Conservation (phyloP, 2,888 invertebrate species). For the Pristionchus arcanus region DNA sequence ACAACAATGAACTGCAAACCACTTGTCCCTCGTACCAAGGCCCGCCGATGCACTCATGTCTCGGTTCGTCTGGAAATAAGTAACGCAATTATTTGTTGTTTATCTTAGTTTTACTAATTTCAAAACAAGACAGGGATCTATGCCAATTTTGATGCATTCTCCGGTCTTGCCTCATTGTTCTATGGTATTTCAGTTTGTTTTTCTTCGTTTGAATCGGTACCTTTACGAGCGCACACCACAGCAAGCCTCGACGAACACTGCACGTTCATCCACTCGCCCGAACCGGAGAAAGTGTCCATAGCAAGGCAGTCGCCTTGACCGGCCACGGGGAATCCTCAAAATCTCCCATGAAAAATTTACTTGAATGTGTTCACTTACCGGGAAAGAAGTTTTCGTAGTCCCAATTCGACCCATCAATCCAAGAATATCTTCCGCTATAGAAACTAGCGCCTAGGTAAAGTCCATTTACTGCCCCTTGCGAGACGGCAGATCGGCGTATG, state of each 20-base stretch:
- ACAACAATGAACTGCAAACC: background rate
- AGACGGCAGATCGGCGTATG: background rate
- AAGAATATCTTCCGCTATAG: background rate
- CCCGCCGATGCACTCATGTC: background rate
- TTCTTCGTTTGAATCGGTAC: too few relatives aligned
- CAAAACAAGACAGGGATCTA: too few relatives aligned
- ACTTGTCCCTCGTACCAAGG: conserved; percentile 10
- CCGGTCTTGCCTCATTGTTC: too few relatives aligned
- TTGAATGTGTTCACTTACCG: too few relatives aligned
- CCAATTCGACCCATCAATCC: background rate
- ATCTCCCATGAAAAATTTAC: too few relatives aligned
- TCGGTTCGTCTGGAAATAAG: background rate
- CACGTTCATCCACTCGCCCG: conserved; percentile 5
- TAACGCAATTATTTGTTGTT: too few relatives aligned
- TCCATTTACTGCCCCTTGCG: background rate
- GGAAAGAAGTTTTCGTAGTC: background rate
- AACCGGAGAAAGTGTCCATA: background rate
- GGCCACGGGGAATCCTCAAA: background rate
- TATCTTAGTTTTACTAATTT: too few relatives aligned
- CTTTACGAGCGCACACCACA: background rate
- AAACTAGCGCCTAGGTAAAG: background rate
- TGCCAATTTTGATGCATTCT: too few relatives aligned
- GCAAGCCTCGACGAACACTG: background rate
- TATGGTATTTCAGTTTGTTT: too few relatives aligned
- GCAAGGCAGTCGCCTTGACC: conserved; percentile 11